These are phyloP conservation scores for Diadophis punctatus DNA, from an alignment of 2,113 vertebrate species.

Conservation along the genomic window DNA sequence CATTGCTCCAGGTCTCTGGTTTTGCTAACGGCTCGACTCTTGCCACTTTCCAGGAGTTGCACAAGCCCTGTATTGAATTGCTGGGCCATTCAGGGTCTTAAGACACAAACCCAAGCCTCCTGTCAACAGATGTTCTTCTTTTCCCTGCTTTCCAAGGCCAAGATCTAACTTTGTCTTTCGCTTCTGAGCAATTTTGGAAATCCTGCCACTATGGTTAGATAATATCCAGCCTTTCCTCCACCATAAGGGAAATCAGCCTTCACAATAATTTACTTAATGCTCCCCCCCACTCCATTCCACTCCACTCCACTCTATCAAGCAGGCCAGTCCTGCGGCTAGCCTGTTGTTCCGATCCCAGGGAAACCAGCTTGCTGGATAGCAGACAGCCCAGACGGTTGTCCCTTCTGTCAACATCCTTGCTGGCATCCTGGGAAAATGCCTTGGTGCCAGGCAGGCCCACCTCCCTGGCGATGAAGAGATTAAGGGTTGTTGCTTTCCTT, in stretches of 20 bases:
- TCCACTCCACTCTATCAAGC: background rate
- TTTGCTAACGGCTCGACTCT: background rate
- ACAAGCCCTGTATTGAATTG: constrained; percentile 2
- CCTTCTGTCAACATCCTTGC: constrained; percentile 41
- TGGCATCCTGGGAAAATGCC: constrained; percentile 48
- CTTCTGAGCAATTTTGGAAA: background rate
- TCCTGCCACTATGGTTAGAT: background rate
- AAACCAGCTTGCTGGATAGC: constrained; percentile 20
- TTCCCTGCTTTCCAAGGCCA: background rate
- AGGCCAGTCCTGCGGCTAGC: background rate
- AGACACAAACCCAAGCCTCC: background rate
- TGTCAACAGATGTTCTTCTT: background rate
- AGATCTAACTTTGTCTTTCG: background rate
- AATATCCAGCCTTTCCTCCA: background rate
- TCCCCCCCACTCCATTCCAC: background rate
- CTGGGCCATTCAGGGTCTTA: background rate
- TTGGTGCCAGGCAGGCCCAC: constrained; percentile 50
- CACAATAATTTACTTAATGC: background rate
- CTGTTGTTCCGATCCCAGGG: background rate
- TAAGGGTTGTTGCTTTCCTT: constrained; percentile 54
- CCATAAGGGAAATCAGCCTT: background rate
- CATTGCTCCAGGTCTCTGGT: background rate
- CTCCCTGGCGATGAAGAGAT: constrained; percentile 26
- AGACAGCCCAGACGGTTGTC: constrained; percentile 41
- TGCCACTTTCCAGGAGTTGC: background rate